Base-by-base conservation (phyloP, 2,113 vertebrate species). In the Triplophysa tibetana region DNA sequence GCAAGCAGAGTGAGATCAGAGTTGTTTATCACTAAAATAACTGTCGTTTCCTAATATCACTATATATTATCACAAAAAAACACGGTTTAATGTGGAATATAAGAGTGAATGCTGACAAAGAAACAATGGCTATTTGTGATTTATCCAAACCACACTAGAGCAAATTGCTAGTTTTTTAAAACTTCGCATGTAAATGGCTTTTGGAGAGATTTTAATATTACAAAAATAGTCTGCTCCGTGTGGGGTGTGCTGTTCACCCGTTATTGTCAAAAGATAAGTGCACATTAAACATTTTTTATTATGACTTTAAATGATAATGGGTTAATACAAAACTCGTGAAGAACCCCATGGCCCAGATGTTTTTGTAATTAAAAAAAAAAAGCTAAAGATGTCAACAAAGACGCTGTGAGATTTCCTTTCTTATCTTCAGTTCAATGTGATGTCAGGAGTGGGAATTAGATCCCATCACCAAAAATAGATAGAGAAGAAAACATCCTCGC, bases 371-470 rank as follows among this genome's bases (percentile, higher is more conserved):
- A 75, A 75, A 80, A 52, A 75, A 80, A 52, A 26, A 45, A 45
- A 56, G 29, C 54, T 23, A 17, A 13, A 24, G 48, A 80, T 77
- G 54, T 80, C 2, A 77, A 78, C 60, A 26, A 67, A 63, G 68
- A 77, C 81, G 70, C 56, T n/a, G 19, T 64, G 41, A 77, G 61
- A 56, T 70, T 81, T 48, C 84, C 87, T 84, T 74, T 16, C 38
- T 19, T 33, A 85, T 86, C 58, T 80, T 63, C 11, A 41, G 50
- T 89, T 90, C 83, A 90, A 87, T 87, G 75, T 54, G 1, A 26
- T 78, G 79, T 83, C 77, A 81, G 82, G 81, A 82, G 83, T 83
- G 78, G 60, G 80, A 88, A 87, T 82, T 26, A 70, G 82, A 82
- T 77, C 62, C 43, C 69, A 81, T 79, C 69, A 80, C 61, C 77